Percentiles rank a stretch among this genome's conserved stretches.
Conservation (phyloP, 2,888 invertebrate species). For the Diploptera punctata region DNA sequence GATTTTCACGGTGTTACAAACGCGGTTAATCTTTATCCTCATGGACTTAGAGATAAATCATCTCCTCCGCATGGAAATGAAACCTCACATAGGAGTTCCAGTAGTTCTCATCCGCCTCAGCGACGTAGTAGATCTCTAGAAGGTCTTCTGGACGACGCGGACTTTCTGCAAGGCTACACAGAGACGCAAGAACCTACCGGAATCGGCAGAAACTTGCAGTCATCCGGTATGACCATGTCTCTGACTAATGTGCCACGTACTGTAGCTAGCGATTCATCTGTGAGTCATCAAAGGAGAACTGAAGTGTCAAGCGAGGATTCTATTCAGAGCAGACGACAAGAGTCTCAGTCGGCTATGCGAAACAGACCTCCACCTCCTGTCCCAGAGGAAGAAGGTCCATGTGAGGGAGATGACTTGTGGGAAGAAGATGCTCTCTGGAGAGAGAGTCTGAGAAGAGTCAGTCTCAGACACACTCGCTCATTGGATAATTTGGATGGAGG, state of each 20-base stretch:
- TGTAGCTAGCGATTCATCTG: conserved; percentile 38
- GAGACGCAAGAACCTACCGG: conserved; percentile 3
- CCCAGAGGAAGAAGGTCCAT: conserved; percentile 41
- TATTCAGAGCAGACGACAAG: conserved; percentile 35
- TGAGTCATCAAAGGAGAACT: conserved; percentile 31
- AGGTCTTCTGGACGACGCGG: conserved; percentile 62
- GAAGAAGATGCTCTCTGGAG: conserved; percentile 85
- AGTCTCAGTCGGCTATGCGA: background rate
- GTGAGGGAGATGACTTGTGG: conserved; percentile 77
- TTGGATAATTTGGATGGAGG: conserved; percentile 77
- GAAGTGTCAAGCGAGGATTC: conserved; percentile 43
- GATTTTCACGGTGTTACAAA: conserved; percentile 32
- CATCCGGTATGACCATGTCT: conserved; percentile 5
- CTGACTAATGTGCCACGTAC: conserved; percentile 2
- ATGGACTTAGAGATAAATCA: conserved; percentile 53
- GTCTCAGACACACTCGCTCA: conserved; percentile 81
- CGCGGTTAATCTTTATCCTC: conserved; percentile 54
- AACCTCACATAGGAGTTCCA: conserved; percentile 27
- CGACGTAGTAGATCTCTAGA: conserved; percentile 64
- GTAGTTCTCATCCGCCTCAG: conserved; percentile 47
- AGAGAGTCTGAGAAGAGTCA: conserved; percentile 78
- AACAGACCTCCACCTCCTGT: conserved; percentile 34
- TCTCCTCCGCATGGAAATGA: conserved; percentile 13
- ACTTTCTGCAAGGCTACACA: conserved; percentile 44
- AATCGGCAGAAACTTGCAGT: background rate